Evolutionary conservation across 2,113 vertebrate species (phyloP), one percentile per base, ranked within the genome.

Genomic region (Vidua macroura): DNA sequence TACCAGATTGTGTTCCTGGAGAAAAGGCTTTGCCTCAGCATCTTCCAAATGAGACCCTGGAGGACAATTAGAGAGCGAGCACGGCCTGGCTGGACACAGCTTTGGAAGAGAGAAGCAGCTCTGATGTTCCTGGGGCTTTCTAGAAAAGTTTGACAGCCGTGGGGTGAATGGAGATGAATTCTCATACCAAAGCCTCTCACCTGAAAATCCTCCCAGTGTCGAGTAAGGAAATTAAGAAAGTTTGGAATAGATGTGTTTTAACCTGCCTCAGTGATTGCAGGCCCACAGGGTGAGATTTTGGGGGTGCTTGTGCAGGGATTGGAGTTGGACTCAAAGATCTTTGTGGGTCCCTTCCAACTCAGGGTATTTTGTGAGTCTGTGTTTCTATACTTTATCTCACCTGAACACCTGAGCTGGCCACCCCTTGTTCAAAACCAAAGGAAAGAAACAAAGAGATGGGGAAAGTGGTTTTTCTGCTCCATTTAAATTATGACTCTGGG

Each of bases 241-340:
- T 33, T n/a, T 7, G 39, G n/a, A 82, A 35, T 17, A 3, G 11
- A 31, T 22, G 21, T 44, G 8, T 10, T 72, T 87, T 55, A 13
- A 13, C 25, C 27, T 55, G 0, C 23, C 13, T 76, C 33, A 11
- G 74, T 12, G 23, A 21, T 3, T 84, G 46, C 0, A 0, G 16
- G 17, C 28, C 7, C 22, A 19, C 9, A 31, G 35, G 33, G 53
- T 24, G 41, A 24, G 41, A 55, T 19, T 69, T 19, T 9, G n/a
- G 62, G 17, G 21, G 15, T 62, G 46, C 9, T 8, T 25, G n/a
- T 46, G 30, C 41, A 68, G 48, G 30, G 28, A 3, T 13, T 25
- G 13, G 30, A 68, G n/a, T 11, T 69, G 55, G 41, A 48, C 41
- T 53, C 10, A 0, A 4, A 31, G 24, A 15, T 48, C 24, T 11